Evolutionary conservation across 2,888 invertebrate genomes (phyloP), one percentile per base, ranked within the genome.

Genomic region (Carcina quercana): DNA sequence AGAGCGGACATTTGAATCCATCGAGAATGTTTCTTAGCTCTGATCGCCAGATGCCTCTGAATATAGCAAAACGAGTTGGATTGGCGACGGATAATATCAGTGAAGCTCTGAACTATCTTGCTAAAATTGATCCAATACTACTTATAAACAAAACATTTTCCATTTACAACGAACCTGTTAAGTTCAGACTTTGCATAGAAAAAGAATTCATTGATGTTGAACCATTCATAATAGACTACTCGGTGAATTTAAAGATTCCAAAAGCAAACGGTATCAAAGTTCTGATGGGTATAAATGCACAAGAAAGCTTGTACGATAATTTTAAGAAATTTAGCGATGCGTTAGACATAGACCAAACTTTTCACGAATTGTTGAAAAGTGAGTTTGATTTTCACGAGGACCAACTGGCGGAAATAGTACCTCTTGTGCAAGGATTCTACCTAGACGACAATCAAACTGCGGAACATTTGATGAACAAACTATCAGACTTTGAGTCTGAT

Each of bases 261-360:
- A 50, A 45, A 30, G 48, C 45, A 2, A 42, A 30, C 38, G 43
- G 41, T 11, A 53, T 47, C 15, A 42, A 57, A 0, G 34, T 65
- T 3, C 28, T 68, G 4, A 40, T 57, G 1, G 65, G 62, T 11
- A 53, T 50, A 17, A 57, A 30, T 26, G 42, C 50, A 13, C 37
- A 54, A 2, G 61, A 63, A n/a, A 5, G 4, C 5, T n/a, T 26
- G 2, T 3, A 14, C n/a, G n/a, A n/a, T n/a, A n/a, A n/a, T n/a
- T n/a, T n/a, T n/a, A n/a, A n/a, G n/a, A n/a, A n/a, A 5, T 4
- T 3, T 15, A 3, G 8, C 1, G 26, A 26, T 10, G 7, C 3
- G 11, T 25, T 25, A 2, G 5, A 7, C 6, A 5, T 5, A 3
- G 19, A 6, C 7, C 6, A 4, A 3, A 25, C 15, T 11, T 14